Base-by-base conservation (phyloP, 2,888 invertebrate genomes). In the Polia nebulosa region DNA sequence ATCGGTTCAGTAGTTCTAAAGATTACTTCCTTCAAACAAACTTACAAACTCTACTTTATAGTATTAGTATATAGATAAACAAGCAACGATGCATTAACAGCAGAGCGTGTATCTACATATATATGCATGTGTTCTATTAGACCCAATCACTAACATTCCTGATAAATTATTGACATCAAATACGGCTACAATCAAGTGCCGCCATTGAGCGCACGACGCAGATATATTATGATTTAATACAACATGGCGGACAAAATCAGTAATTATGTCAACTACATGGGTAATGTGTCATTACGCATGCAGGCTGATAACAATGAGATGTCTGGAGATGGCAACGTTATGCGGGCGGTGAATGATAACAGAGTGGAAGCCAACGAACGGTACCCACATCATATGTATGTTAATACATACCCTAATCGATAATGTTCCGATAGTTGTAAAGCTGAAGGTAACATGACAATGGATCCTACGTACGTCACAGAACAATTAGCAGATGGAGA, bases 291-390 rank as follows among this genome's bases (percentile, higher is more conserved):
- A 88, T 87, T 85, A 87, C 76, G 76, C 80, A 88, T 89, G 85
- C 85, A 85, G 79, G 80, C 86, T 85, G 88, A 90, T 87, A 88
- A 80, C 84, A 80, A 83, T 80, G 80, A 82, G 80, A 79, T 80
- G 87, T 86, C 87, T 84, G 81, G 85, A 89, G 88, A 89, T 89
- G 87, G 86, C 85, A 85, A 85, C 84, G 87, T 66, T 88, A 86
- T 89, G 84, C 87, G 85, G 85, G 81, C 71, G 76, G 72, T 80
- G 81, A 78, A 83, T 86, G 79, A 83, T 85, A 81, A 83, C 75
- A 72, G 71, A 59, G 60, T 62, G 45, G 70, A 70, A 71, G 41
- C 62, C 45, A 62, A 64, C 52, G 57, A 62, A 64, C 52, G 57
- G 61, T 65, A 61, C 72, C 75, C 56, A 62, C 66, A 65, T 71